A percentile compares a stretch with the other conserved stretches of the same genome.
These are phyloP conservation scores for Cephalopachus bancanus DNA, from an alignment of 2,797 vertebrate species.

Conservation along the genomic window DNA sequence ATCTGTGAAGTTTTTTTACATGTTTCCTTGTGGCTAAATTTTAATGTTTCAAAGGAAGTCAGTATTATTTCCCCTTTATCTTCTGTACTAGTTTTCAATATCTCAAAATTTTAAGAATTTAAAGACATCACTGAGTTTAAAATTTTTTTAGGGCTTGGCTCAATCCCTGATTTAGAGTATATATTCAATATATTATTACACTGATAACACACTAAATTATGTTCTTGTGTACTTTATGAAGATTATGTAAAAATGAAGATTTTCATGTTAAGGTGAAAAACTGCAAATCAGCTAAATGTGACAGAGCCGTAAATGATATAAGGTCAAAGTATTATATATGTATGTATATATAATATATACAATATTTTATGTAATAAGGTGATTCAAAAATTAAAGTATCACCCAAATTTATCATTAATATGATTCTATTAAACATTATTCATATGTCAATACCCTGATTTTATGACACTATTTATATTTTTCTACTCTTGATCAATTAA, in stretches of 20 bases:
- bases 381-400: not conserved
- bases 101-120: constrained; percentile 2
- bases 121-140: not conserved
- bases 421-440: not conserved
- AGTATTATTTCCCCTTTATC: constrained; percentile 24
- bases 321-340: not conserved
- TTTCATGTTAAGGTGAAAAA: constrained; percentile 28
- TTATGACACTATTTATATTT: not conserved
- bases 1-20: constrained; percentile 19
- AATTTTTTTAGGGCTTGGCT: not conserved
- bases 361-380: not conserved
- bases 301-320: not conserved
- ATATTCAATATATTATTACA: constrained; percentile 30
- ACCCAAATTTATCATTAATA: not conserved
- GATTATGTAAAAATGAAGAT: constrained; percentile 36
- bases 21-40: constrained; percentile 47
- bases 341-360: too few relatives aligned
- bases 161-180: not conserved
- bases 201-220: not conserved
- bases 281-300: not conserved
- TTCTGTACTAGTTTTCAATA: not conserved
- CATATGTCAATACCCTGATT: not conserved
- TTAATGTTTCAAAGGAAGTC: constrained; percentile 59
- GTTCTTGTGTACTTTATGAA: not conserved
- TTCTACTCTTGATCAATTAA: not conserved